Base-by-base conservation (phyloP, 64 coral and sea anemone species). In the Platygyra sinensis region DNA sequence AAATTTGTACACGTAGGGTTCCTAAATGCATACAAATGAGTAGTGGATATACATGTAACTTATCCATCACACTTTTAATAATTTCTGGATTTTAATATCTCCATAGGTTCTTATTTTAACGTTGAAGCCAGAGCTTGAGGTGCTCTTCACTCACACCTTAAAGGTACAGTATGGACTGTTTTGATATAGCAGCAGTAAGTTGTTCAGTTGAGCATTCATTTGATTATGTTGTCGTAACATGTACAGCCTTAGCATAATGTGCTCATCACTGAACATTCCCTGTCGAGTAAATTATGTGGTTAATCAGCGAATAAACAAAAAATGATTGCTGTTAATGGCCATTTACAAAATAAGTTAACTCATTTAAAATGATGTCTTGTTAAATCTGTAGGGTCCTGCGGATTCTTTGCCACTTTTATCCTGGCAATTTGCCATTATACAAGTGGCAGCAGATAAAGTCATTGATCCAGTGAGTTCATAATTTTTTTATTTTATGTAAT, bases 361-460 rank as follows among this genome's bases (percentile, higher is more conserved):
- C 33, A 36, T 36, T 36, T 36, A 36, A 12, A 50, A 0, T 28
- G 50, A 27, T 78, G 14, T 75, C 33, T 39, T 51, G 13, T 57
- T 57, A 9, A 16, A 57, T 57, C 28, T 80, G 0, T 55, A 99
- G 97, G 97, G 97, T 74, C 77, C 90, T 64, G 62, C 24, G 25
- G 93, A 95, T 30, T 93, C 90, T 74, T 80, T 99, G 19, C 97
- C 97, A 15, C 84, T 99, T 24, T 83, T 99, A 13, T 90, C 91
- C 19, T 99, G 97, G 97, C 91, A 99, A 73, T 99, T 95, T 95
- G 97, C 93, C 24, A 90, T 99, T 16, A 99, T 99, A 80, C 97
- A 99, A 92, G 93, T 93, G 7, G 93, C 82, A 15, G 86, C 87
- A 24, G 79, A 88, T 30, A 99, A 95, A 89, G 87, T 93, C 61